Evolutionary conservation across 35 echinoderm and acorn worm genomes (phyloP).

Genomic region (Apostichopus japonicus): DNA sequence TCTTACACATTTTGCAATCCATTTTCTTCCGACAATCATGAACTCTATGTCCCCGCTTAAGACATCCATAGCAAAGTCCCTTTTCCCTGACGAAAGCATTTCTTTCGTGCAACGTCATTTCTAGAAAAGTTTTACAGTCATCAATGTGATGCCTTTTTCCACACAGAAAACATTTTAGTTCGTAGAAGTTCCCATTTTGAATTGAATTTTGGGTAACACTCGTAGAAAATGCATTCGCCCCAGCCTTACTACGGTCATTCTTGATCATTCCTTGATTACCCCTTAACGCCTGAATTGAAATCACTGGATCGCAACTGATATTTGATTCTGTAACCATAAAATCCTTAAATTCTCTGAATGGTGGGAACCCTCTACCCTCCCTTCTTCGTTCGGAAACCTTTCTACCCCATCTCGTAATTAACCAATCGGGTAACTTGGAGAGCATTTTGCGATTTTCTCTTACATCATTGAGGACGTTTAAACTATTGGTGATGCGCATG

Average conservation of each 20-base stretch:
- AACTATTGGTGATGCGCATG: too few relatives aligned
- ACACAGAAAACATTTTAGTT: too few relatives aligned
- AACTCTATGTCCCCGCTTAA: too few relatives aligned
- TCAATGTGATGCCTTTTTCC: too few relatives aligned
- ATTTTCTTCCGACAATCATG: too few relatives aligned
- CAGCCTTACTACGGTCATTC: neutral
- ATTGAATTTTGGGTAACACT: neutral
- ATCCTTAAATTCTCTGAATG: conserved; percentile 52
- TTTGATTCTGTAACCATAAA: conserved; percentile 71
- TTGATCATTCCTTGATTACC: neutral
- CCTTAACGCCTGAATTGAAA: conserved; percentile 55
- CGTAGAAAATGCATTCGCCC: conserved; percentile 39
- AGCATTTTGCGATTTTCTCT: conserved; percentile 79
- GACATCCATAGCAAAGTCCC: too few relatives aligned
- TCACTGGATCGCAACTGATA: conserved; percentile 67
- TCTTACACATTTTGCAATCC: too few relatives aligned
- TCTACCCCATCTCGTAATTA: conserved; percentile 66
- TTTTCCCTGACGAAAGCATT: too few relatives aligned
- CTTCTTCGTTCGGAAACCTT: conserved; percentile 29
- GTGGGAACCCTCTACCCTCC: conserved; percentile 21
- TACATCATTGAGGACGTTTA: conserved; percentile 73
- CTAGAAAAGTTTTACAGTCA: too few relatives aligned
- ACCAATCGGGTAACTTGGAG: conserved; percentile 80
- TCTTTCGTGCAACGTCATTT: too few relatives aligned
- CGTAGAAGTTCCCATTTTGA: neutral